phyloP scores from a whole-genome alignment of 2,113 vertebrate genomes.

The Haemorhous mexicanus region DNA sequence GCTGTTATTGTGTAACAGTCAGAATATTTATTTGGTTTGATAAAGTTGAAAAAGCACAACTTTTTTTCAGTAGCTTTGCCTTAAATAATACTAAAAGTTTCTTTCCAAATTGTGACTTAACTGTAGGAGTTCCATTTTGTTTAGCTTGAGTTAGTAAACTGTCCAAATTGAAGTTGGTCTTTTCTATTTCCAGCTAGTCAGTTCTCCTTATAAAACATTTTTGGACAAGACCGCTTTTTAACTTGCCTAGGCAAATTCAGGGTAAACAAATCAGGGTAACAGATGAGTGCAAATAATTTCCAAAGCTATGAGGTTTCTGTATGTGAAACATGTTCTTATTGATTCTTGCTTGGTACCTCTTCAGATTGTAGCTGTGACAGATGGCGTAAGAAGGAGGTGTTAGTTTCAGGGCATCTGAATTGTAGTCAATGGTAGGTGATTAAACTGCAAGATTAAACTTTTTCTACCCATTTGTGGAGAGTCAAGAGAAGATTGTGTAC shows the following conservation, averaged over 20 bases:
- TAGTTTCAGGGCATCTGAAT: neutral
- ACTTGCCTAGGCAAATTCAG: neutral
- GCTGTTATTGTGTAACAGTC: neutral
- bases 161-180: neutral
- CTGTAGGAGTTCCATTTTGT: neutral
- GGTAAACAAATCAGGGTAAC: neutral
- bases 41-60: neutral
- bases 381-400: slow-evolving; percentile 1
- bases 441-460: neutral
- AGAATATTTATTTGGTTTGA: neutral
- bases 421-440: neutral
- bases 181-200: neutral
- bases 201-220: neutral
- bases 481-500: neutral
- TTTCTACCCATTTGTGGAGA: neutral
- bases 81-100: neutral
- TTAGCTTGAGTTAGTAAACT: neutral
- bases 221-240: neutral
- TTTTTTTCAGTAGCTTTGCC: neutral
- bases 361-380: neutral
- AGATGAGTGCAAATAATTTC: neutral
- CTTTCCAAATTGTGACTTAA: neutral
- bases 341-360: neutral
- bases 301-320: neutral
- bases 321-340: neutral